Conservation (phyloP, 2,888 invertebrate species). For the Eubasilissa splendida region DNA sequence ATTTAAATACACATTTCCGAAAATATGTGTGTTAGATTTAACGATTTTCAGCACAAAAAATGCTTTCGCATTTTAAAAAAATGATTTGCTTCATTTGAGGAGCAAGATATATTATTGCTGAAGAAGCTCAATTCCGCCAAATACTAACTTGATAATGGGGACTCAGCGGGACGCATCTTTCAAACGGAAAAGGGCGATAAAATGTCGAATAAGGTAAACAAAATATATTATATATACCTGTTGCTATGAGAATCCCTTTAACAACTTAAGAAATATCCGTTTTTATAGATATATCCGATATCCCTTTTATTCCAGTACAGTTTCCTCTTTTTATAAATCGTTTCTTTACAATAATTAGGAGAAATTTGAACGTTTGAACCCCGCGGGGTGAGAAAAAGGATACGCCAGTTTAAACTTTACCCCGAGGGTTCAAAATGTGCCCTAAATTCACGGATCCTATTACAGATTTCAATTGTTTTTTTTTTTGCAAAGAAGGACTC, state of each 20-base stretch:
- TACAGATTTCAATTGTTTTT: constrained; percentile 42
- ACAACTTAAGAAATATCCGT: constrained; percentile 24
- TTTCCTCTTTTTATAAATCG: constrained; percentile 47
- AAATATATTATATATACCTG: constrained; percentile 33
- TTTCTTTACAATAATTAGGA: constrained; percentile 58
- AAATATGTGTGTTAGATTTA: no score
- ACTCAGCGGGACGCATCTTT: constrained; percentile 42
- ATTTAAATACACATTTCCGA: neutral
- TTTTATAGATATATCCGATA: constrained; percentile 34
- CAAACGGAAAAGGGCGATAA: constrained; percentile 40
- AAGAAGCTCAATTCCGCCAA: constrained; percentile 10
- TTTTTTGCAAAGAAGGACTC: constrained; percentile 31
- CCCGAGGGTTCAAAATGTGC: constrained; percentile 52
- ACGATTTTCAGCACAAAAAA: no score
- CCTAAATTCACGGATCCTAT: constrained; percentile 54
- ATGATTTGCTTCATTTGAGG: constrained; percentile 27
- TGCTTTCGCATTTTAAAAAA: neutral
- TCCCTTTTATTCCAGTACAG: constrained; percentile 34
- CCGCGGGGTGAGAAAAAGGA: constrained; percentile 54
- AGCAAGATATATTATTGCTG: constrained; percentile 7
- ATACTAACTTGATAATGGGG: constrained; percentile 20
- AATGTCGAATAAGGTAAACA: constrained; percentile 47
- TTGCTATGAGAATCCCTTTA: constrained; percentile 29
- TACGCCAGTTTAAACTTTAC: constrained; percentile 53
- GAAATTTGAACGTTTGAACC: constrained; percentile 55